phyloP scores from a whole-genome alignment of 2,888 invertebrate species.

The Mesodorylaimus sp. region DNA sequence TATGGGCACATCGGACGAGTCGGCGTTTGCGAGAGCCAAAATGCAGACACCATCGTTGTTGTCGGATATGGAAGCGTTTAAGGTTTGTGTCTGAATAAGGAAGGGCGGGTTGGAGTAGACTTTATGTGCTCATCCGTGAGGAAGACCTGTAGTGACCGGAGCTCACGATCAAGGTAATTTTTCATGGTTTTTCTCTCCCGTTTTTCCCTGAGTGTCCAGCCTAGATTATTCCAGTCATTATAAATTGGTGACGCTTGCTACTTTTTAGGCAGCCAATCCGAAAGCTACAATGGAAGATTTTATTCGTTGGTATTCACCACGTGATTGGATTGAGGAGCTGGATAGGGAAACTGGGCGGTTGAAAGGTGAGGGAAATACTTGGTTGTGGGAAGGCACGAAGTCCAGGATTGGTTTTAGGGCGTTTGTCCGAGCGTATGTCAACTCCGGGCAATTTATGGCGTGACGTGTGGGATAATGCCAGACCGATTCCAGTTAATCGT shows the following conservation, averaged over 20 bases:
- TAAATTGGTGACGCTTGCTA: background rate
- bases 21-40: conserved; percentile 62
- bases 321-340: conserved; percentile 61
- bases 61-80: conserved; percentile 96
- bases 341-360: background rate
- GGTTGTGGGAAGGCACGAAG: no score
- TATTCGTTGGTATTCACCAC: conserved; percentile 90
- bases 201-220: no score
- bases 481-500: conserved; percentile 64
- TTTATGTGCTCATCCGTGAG: background rate
- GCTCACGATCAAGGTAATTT: no score
- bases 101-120: background rate
- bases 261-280: conserved; percentile 65
- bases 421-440: conserved; percentile 42
- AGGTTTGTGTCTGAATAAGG: conserved; percentile 37
- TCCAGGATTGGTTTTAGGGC: conserved; percentile 10
- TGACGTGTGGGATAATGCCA: conserved; percentile 70
- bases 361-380: no score
- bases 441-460: conserved; percentile 79
- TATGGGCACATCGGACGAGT: conserved; percentile 63
- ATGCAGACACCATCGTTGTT: conserved; percentile 85
- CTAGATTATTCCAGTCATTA: no score
- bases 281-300: conserved; percentile 76
- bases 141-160: no score
- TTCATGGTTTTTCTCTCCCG: no score